These are phyloP conservation scores for Margaritifera margaritifera DNA, from an alignment of 2,888 invertebrate species.

Conservation along the genomic window DNA sequence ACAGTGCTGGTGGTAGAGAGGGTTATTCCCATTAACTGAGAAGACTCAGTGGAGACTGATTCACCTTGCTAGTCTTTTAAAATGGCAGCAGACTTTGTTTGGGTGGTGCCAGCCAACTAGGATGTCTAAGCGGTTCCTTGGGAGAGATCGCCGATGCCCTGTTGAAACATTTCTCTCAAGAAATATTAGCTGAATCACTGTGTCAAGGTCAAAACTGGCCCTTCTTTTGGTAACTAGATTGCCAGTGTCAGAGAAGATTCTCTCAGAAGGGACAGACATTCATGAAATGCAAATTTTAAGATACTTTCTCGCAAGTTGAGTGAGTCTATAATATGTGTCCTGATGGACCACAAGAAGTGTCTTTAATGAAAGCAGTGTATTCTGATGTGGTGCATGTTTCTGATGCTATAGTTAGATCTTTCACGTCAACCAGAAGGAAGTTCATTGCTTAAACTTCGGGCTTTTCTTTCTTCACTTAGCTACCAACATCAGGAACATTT, in stretches of 20 bases:
- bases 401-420: not conserved
- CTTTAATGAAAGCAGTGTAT: not conserved
- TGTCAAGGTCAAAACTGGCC: constrained; percentile 4
- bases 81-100: too few species aligned
- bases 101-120: too few species aligned
- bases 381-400: not conserved
- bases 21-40: too few species aligned
- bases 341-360: too few species aligned
- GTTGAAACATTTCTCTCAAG: too few species aligned
- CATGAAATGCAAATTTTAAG: constrained; percentile 6
- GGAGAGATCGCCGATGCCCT: too few species aligned
- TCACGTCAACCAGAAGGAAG: not conserved
- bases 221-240: constrained; percentile 7
- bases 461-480: not conserved
- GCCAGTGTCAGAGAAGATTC: constrained; percentile 7
- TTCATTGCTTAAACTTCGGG: constrained; percentile 1
- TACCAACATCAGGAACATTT: too few species aligned
- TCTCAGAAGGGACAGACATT: constrained; percentile 7
- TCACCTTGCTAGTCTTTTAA: too few species aligned
- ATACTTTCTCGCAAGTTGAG: not conserved
- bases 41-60: too few species aligned
- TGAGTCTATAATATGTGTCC: not conserved
- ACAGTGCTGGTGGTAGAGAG: too few species aligned
- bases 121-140: too few species aligned
- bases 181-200: constrained; percentile 5